phyloP scores from a whole-genome alignment of 2,113 vertebrate species.

The Colinus virginianus region DNA sequence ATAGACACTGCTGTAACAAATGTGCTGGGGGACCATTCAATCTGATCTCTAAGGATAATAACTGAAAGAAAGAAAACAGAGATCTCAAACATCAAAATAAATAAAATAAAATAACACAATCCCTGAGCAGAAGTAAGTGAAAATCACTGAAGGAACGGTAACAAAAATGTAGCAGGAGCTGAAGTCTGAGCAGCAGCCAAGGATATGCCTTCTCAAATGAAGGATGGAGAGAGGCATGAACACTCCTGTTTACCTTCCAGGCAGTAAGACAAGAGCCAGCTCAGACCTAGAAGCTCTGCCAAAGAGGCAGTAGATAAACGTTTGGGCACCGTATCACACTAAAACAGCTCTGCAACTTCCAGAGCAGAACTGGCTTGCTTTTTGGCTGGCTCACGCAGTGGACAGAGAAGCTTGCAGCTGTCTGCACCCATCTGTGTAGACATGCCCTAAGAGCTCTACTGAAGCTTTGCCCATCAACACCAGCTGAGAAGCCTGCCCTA shows the following conservation, averaged over 20 bases:
- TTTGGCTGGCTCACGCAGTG: background rate
- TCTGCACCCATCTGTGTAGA: constrained; percentile 4
- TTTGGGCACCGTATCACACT: background rate
- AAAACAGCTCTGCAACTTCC: background rate
- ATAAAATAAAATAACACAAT: background rate
- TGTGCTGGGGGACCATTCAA: too few species aligned
- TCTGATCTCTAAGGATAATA: background rate
- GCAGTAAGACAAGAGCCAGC: background rate
- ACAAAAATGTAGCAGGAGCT: background rate
- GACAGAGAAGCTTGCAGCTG: background rate
- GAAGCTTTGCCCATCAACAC: constrained; percentile 4
- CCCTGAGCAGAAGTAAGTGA: background rate
- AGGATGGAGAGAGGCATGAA: background rate
- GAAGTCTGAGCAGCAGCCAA: background rate
- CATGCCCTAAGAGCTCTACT: background rate
- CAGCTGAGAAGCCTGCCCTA: constrained; percentile 13
- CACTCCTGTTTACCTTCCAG: background rate
- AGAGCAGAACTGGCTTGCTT: constrained; percentile 5
- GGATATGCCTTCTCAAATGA: background rate
- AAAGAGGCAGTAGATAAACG: background rate
- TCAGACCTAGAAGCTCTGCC: background rate
- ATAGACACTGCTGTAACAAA: background rate
- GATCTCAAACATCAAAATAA: background rate
- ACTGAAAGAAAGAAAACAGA: background rate
- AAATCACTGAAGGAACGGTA: background rate